A percentile compares a stretch with the other conserved stretches of the same genome.
These are phyloP conservation scores for Sciurus carolinensis DNA, from an alignment of 2,797 vertebrate species.

Conservation along the genomic window DNA sequence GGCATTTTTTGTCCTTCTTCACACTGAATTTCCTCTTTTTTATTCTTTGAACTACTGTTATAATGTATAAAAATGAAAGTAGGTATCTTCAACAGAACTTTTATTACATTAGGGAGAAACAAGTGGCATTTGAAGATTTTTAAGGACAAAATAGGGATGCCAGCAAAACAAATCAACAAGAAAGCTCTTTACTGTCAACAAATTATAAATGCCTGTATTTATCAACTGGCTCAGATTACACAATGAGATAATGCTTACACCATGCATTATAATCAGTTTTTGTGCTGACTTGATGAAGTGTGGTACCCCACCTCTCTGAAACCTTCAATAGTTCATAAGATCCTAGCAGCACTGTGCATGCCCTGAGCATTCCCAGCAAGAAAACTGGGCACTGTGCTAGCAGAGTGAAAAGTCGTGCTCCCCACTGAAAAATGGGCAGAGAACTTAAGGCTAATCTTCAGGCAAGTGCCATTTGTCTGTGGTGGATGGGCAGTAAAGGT, in stretches of 20 bases:
- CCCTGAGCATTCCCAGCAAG: background rate
- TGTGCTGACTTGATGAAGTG: background rate
- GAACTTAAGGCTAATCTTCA: background rate
- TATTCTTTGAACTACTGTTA: background rate
- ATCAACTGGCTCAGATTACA: background rate
- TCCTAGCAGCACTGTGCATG: background rate
- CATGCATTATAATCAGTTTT: background rate
- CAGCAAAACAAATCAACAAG: background rate
- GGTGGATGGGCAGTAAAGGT: accelerated
- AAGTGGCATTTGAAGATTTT: background rate
- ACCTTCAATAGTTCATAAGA: background rate
- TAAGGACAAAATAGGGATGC: background rate
- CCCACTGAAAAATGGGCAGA: background rate
- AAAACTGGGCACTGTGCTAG: background rate
- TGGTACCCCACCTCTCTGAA: background rate
- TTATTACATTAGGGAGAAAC: background rate
- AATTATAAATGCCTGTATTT: background rate
- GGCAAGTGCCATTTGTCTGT: background rate
- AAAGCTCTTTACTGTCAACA: background rate
- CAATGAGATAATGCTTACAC: background rate
- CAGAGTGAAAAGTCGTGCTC: background rate
- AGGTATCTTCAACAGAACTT: background rate
- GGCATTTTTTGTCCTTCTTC: background rate
- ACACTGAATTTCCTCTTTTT: conserved; percentile 1
- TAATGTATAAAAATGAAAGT: background rate